These are phyloP conservation scores for Bhutanitis thaidina DNA, from an alignment of 2,888 invertebrate species.

Conservation along the genomic window DNA sequence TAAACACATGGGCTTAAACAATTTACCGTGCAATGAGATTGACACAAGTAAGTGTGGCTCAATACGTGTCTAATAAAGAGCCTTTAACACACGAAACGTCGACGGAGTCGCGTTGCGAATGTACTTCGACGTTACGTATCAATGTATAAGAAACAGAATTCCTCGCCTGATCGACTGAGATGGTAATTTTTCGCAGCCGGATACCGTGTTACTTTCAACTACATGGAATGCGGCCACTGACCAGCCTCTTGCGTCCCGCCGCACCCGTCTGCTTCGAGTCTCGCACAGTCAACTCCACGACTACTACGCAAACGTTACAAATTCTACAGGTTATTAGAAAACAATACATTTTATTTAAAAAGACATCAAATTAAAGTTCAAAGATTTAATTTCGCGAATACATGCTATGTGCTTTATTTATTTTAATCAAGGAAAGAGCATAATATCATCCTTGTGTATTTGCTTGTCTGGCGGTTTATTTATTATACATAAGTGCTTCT, in stretches of 20 bases:
- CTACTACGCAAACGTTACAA: conserved; percentile 5
- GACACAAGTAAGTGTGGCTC: not conserved
- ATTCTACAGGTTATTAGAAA: not conserved
- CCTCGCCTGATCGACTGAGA: conserved; percentile 36
- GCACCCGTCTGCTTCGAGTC: conserved; percentile 46
- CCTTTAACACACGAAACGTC: not conserved
- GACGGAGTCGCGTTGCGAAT: not conserved
- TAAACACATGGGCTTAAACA: not conserved
- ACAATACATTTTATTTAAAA: not conserved
- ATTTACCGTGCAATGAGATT: not conserved
- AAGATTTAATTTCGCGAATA: no score
- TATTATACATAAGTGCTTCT: no score
- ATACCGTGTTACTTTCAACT: conserved; percentile 75
- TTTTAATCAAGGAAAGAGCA: no score
- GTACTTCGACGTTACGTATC: conserved; percentile 9
- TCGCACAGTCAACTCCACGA: conserved; percentile 15
- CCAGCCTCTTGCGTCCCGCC: conserved; percentile 58
- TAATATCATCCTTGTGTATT: no score
- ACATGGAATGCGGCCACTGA: conserved; percentile 74
- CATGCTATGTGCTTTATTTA: no score
- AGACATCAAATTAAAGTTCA: no score
- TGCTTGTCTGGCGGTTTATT: no score
- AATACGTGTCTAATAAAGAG: not conserved
- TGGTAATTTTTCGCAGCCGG: conserved; percentile 74
- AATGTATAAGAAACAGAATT: conserved; percentile 39